A percentile compares a stretch with the other conserved stretches of the same genome.
Conservation (phyloP, 2,888 invertebrate genomes). For the Unio delphinus region DNA sequence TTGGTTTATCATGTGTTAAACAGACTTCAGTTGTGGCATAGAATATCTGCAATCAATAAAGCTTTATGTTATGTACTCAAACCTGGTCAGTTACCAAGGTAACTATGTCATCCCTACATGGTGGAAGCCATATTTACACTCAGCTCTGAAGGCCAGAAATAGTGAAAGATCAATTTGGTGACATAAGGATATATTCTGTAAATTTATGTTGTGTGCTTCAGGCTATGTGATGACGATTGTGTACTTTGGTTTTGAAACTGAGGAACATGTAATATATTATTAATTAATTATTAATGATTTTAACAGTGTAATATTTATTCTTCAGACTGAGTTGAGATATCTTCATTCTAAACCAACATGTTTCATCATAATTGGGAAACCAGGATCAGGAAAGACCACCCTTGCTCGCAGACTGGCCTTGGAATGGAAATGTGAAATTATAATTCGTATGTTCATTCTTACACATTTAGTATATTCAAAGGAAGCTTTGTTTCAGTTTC, state of each 20-base stretch:
- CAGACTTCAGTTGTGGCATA: no score
- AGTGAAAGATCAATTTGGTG: neutral
- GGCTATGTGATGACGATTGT: neutral
- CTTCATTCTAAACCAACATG: constrained; percentile 70
- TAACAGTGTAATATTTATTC: constrained; percentile 5
- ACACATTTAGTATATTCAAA: neutral
- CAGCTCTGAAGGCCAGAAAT: no score
- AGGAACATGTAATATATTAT: no score
- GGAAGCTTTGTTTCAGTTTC: no score
- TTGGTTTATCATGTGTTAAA: no score
- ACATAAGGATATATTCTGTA: neutral
- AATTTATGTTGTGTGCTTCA: neutral
- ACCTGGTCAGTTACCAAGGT: no score
- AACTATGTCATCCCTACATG: no score
- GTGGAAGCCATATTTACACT: no score
- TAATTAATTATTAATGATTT: no score
- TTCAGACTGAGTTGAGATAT: constrained; percentile 68
- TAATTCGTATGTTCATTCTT: constrained; percentile 62
- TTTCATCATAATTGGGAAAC: constrained; percentile 70
- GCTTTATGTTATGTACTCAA: no score
- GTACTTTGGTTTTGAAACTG: neutral
- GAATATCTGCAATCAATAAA: no score
- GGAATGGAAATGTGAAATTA: constrained; percentile 70
- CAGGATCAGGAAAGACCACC: constrained; percentile 69
- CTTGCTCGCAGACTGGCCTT: constrained; percentile 65